Percentiles rank a stretch among this genome's conserved stretches.
Conservation (phyloP, 2,797 vertebrate genomes). For the Numenius phaeopus region DNA sequence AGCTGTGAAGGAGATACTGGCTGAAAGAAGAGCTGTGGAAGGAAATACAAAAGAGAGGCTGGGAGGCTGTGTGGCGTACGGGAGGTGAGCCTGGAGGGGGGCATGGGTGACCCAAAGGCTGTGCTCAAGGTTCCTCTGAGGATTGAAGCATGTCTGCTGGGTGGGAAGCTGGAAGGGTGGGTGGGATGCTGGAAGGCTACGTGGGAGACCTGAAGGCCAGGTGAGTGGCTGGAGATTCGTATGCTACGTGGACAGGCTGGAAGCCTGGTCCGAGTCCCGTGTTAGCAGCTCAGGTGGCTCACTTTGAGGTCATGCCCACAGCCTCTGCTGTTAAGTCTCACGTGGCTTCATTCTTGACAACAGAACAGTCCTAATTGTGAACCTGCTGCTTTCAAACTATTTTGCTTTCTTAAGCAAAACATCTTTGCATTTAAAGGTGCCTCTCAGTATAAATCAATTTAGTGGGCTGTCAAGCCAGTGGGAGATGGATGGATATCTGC, state of each 20-base stretch:
- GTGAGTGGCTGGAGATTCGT: background rate
- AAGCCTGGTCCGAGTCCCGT: background rate
- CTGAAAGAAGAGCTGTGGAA: background rate
- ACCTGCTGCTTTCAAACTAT: background rate
- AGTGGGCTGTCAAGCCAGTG: background rate
- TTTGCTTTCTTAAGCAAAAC: background rate
- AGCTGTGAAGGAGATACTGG: background rate
- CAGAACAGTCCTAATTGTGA: background rate
- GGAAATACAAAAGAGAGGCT: background rate
- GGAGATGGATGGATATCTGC: background rate
- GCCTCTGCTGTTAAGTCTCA: background rate
- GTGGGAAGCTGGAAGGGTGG: background rate
- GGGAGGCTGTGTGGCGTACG: background rate
- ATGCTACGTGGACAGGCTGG: fast-evolving
- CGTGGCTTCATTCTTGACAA: background rate
- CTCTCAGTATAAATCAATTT: background rate
- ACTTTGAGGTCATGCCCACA: background rate
- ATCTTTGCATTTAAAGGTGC: background rate
- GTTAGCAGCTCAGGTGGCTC: background rate
- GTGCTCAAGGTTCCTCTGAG: background rate
- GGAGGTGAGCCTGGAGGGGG: background rate
- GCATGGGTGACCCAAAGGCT: fast-evolving
- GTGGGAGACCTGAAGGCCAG: background rate
- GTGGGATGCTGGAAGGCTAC: background rate
- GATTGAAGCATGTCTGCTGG: background rate